phyloP scores from a whole-genome alignment of 2,113 vertebrate species.

The Haemorhous mexicanus region DNA sequence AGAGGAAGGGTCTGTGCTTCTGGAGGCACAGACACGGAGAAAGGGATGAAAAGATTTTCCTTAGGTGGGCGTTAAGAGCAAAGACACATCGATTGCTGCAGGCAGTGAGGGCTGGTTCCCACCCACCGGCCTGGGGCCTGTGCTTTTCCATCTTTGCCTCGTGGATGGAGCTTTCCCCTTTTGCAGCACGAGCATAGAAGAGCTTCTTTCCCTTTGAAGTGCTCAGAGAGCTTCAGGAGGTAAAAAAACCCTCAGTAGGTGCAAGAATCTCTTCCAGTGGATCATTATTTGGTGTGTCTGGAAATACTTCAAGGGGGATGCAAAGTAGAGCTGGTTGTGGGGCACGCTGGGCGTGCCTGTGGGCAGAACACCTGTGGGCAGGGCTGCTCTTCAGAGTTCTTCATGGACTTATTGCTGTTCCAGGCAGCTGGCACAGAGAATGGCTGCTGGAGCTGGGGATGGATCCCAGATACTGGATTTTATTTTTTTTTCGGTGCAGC shows the following conservation, averaged over 20 bases:
- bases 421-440: neutral
- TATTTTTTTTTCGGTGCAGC: neutral
- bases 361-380: neutral
- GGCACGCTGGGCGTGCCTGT: neutral
- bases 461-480: neutral
- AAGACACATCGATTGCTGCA: neutral
- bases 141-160: neutral
- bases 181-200: neutral
- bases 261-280: neutral
- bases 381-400: neutral
- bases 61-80: neutral
- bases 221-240: neutral
- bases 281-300: neutral
- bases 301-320: neutral
- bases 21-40: neutral
- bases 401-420: neutral
- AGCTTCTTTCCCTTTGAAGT: neutral
- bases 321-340: neutral
- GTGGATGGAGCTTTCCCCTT: neutral
- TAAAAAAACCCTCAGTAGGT: accelerated
- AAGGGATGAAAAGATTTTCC: neutral
- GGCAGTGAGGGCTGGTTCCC: neutral
- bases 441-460: neutral
- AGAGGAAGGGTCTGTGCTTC: neutral
- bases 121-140: neutral